A percentile compares a stretch with the other conserved stretches of the same genome.
phyloP scores from a whole-genome alignment of 2,113 vertebrate species.

The Lampris megalopsis region DNA sequence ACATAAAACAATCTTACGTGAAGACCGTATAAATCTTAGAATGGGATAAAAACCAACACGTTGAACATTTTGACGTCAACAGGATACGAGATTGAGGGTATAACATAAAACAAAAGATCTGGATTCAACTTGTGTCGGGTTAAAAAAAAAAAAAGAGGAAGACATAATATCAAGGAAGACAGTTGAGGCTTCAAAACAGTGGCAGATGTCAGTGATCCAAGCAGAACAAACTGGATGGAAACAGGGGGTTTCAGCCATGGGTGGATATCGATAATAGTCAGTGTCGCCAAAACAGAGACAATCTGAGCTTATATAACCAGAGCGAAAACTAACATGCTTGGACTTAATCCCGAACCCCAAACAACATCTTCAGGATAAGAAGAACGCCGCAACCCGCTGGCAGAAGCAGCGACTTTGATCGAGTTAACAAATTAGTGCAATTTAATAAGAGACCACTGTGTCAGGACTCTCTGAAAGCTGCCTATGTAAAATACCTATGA shows the following conservation, averaged over 20 bases:
- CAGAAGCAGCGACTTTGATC: slow-evolving; percentile 62
- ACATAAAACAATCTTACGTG: slow-evolving; percentile 64
- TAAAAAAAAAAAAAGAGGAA: slow-evolving; percentile 57
- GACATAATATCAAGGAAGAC: slow-evolving; percentile 75
- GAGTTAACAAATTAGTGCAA: slow-evolving; percentile 80
- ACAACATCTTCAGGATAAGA: slow-evolving; percentile 22
- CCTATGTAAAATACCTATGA: slow-evolving; percentile 64
- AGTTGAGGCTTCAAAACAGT: slow-evolving; percentile 53
- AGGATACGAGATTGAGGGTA: slow-evolving; percentile 25
- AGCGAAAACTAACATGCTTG: slow-evolving; percentile 26
- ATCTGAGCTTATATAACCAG: slow-evolving; percentile 23
- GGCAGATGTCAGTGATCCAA: slow-evolving; percentile 32
- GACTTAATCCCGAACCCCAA: not conserved
- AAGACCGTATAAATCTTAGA: slow-evolving; percentile 54
- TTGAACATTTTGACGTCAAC: slow-evolving; percentile 40
- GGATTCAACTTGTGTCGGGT: slow-evolving; percentile 14
- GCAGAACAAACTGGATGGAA: slow-evolving; percentile 23
- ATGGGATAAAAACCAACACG: slow-evolving; percentile 51
- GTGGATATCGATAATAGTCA: slow-evolving; percentile 43
- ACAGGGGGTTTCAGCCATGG: slow-evolving; percentile 31
- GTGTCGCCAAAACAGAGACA: slow-evolving; percentile 44
- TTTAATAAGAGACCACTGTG: slow-evolving; percentile 73
- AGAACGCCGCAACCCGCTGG: slow-evolving; percentile 41
- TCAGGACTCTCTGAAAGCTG: slow-evolving; percentile 79
- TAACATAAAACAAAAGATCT: slow-evolving; percentile 29